A percentile compares a stretch with the other conserved stretches of the same genome.
These are phyloP conservation scores for Limonius californicus DNA, from an alignment of 1,140 invertebrate genomes.

Conservation along the genomic window DNA sequence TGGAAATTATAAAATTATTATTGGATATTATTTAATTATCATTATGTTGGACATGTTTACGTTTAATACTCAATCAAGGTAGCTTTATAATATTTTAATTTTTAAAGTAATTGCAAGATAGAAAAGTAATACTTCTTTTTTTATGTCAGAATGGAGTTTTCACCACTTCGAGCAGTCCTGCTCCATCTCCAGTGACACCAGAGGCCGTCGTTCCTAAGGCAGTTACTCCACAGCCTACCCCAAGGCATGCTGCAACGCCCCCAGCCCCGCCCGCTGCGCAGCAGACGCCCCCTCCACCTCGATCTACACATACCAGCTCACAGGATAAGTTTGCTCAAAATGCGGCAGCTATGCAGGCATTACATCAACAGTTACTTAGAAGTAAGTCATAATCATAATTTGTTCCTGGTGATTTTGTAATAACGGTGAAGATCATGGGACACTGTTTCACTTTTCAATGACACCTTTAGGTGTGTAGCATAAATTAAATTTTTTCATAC, in stretches of 20 bases:
- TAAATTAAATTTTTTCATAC: too few relatives aligned
- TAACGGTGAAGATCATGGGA: too few relatives aligned
- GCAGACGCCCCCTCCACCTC: conserved; percentile 41
- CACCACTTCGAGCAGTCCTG: conserved; percentile 43
- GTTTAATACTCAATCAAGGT: too few relatives aligned
- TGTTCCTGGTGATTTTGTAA: too few relatives aligned
- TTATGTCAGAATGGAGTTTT: conserved; percentile 45
- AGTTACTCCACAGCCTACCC: conserved; percentile 53
- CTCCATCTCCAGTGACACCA: conserved; percentile 44
- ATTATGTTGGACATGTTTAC: not conserved
- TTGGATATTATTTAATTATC: not conserved
- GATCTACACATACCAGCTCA: conserved; percentile 48
- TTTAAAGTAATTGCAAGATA: too few relatives aligned
- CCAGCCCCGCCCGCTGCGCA: conserved; percentile 43
- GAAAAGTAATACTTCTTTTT: too few relatives aligned
- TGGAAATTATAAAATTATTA: not conserved
- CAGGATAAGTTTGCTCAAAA: conserved; percentile 59
- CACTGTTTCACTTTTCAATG: too few relatives aligned
- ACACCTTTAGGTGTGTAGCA: too few relatives aligned
- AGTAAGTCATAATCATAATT: too few relatives aligned
- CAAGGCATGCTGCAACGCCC: conserved; percentile 50
- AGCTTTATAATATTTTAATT: too few relatives aligned
- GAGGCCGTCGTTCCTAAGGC: conserved; percentile 53
- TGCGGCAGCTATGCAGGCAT: conserved; percentile 73
- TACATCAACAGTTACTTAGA: conserved; percentile 73